Evolutionary conservation across 2,888 invertebrate species (phyloP).

Genomic region (Chrysotoxum bicinctum): DNA sequence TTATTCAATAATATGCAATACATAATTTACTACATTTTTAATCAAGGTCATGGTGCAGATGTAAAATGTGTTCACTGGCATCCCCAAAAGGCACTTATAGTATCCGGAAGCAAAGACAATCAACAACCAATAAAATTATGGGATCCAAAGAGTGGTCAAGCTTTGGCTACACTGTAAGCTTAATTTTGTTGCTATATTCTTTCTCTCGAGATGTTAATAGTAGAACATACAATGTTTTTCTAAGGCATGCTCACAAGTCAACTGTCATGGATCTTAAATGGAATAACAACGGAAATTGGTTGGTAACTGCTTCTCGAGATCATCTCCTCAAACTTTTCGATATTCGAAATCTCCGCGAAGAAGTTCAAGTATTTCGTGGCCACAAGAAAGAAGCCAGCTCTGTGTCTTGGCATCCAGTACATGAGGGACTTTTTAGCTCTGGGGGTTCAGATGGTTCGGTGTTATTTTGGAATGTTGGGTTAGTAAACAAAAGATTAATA

Average conservation of each 20-base stretch:
- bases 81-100: constrained; percentile 97
- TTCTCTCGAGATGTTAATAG: neutral
- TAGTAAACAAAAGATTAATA: constrained; percentile 61
- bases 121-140: constrained; percentile 99
- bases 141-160: constrained; percentile 98
- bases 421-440: constrained; percentile 98
- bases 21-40: neutral
- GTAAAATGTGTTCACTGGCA: constrained; percentile 99
- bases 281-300: constrained; percentile 99
- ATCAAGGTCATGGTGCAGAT: constrained; percentile 95
- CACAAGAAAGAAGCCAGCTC: constrained; percentile 99
- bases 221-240: constrained; percentile 3
- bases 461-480: constrained; percentile 99
- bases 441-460: constrained; percentile 99
- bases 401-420: constrained; percentile 98
- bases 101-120: constrained; percentile 99
- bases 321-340: constrained; percentile 99
- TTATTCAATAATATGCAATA: neutral
- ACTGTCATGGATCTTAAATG: constrained; percentile 99
- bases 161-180: constrained; percentile 94
- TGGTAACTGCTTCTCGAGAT: constrained; percentile 98
- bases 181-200: neutral
- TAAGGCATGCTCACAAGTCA: constrained; percentile 98
- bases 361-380: constrained; percentile 98
- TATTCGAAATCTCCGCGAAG: constrained; percentile 96